Evolutionary conservation across 1,140 invertebrate species (phyloP).

Genomic region (Drosophila ironensis): DNA sequence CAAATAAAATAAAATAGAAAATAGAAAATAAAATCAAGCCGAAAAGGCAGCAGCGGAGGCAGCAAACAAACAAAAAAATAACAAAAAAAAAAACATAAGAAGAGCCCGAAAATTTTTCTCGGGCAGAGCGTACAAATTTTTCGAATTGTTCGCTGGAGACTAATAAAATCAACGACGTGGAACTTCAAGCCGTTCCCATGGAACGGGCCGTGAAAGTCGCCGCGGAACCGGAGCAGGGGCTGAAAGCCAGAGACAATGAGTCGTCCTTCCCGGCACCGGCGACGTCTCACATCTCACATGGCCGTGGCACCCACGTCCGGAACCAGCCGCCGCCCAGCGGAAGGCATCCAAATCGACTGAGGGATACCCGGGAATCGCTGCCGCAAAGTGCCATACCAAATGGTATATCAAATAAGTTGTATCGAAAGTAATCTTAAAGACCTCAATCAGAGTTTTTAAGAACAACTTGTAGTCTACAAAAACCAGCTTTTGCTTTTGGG

Average conservation of each 20-base stretch:
- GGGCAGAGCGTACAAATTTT: slow-evolving; percentile 76
- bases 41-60: slow-evolving; percentile 29
- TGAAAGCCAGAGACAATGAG: slow-evolving; percentile 65
- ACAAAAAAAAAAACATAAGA: slow-evolving; percentile 14
- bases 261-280: slow-evolving; percentile 40
- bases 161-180: slow-evolving; percentile 82
- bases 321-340: slow-evolving; percentile 7
- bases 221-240: too few species aligned
- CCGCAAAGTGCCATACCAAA: too few species aligned
- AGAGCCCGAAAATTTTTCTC: slow-evolving; percentile 58
- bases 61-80: slow-evolving; percentile 30
- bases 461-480: too few species aligned
- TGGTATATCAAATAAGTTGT: too few species aligned
- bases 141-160: slow-evolving; percentile 81
- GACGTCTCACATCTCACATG: slow-evolving; percentile 34
- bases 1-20: slow-evolving; percentile 37
- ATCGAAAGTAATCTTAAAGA: too few species aligned
- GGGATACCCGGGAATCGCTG: neutral
- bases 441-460: too few species aligned
- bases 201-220: too few species aligned
- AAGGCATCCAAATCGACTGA: neutral
- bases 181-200: slow-evolving; percentile 81
- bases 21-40: slow-evolving; percentile 38
- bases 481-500: too few species aligned
- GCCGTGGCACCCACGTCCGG: slow-evolving; percentile 33